Conservation (phyloP, 1,140 invertebrate genomes). For the Calephelis virginiensis region DNA sequence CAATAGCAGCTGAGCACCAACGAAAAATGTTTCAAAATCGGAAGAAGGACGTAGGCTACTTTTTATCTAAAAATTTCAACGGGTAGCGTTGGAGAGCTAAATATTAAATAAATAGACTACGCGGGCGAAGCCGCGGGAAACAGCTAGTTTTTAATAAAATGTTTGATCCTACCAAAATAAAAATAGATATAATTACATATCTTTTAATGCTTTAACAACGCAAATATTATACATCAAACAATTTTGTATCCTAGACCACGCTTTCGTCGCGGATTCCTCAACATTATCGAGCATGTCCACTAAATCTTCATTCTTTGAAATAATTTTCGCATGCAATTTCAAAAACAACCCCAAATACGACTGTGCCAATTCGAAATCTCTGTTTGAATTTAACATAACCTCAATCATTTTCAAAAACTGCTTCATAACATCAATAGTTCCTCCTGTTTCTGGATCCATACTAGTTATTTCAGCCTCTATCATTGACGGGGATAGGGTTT, state of each 20-base stretch:
- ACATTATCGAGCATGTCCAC: constrained; percentile 80
- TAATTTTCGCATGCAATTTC: constrained; percentile 87
- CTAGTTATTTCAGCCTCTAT: constrained; percentile 95
- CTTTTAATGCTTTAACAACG: constrained; percentile 86
- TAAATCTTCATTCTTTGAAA: constrained; percentile 81
- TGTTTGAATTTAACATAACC: constrained; percentile 85
- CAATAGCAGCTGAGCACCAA: too few species aligned
- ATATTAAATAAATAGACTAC: too few species aligned
- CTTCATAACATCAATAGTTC: constrained; percentile 83
- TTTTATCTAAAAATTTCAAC: too few species aligned
- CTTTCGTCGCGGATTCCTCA: constrained; percentile 78
- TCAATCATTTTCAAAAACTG: constrained; percentile 90
- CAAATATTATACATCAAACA: constrained; percentile 88
- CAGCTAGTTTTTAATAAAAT: too few species aligned
- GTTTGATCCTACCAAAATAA: too few species aligned
- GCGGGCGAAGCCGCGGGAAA: too few species aligned
- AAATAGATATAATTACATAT: constrained; percentile 69
- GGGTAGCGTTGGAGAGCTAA: too few species aligned
- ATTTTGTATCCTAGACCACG: constrained; percentile 85
- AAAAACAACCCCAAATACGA: constrained; percentile 95
- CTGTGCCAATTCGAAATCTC: constrained; percentile 94
- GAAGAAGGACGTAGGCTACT: too few species aligned
- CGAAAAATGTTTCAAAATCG: too few species aligned
- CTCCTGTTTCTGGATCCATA: constrained; percentile 85
- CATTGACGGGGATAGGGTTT: constrained; percentile 88